Percentiles rank a stretch among this genome's conserved stretches.
Evolutionary conservation across 2,113 vertebrate species (phyloP).

Genomic region (Thunnus maccoyii): DNA sequence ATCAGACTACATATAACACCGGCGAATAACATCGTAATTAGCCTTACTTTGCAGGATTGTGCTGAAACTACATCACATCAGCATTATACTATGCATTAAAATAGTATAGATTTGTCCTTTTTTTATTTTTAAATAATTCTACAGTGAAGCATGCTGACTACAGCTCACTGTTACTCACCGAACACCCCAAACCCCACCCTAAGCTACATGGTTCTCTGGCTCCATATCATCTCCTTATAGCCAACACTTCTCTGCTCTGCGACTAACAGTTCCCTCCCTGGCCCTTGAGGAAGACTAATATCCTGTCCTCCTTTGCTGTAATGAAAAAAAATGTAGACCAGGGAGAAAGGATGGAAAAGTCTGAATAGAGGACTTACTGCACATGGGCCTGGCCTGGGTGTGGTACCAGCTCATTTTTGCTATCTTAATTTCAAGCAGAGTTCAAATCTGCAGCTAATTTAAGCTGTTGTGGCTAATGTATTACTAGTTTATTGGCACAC

Average conservation of each 20-base stretch:
- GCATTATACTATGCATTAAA: neutral
- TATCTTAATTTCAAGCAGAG: conserved; percentile 17
- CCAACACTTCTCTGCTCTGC: conserved; percentile 56
- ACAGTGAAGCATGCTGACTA: neutral
- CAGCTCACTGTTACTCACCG: conserved; percentile 34
- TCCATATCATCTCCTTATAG: conserved; percentile 65
- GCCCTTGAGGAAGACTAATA: conserved; percentile 78
- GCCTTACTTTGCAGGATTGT: conserved; percentile 4
- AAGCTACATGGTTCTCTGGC: conserved; percentile 32
- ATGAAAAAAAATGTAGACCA: conserved; percentile 70
- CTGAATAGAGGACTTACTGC: conserved; percentile 40
- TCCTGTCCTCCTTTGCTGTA: conserved; percentile 73
- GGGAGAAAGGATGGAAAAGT: conserved; percentile 49
- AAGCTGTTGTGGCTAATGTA: neutral
- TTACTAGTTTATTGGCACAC: neutral
- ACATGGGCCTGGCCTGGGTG: conserved; percentile 29
- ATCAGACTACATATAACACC: neutral
- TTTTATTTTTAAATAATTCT: neutral
- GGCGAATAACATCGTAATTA: neutral
- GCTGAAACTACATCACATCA: neutral
- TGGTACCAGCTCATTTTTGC: conserved; percentile 15
- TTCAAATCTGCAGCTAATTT: conserved; percentile 7
- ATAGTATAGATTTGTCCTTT: neutral
- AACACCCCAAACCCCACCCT: conserved; percentile 26
- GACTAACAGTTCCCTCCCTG: conserved; percentile 58